These are phyloP conservation scores for Silurus asotus DNA, from an alignment of 2,113 vertebrate species.

Conservation along the genomic window DNA sequence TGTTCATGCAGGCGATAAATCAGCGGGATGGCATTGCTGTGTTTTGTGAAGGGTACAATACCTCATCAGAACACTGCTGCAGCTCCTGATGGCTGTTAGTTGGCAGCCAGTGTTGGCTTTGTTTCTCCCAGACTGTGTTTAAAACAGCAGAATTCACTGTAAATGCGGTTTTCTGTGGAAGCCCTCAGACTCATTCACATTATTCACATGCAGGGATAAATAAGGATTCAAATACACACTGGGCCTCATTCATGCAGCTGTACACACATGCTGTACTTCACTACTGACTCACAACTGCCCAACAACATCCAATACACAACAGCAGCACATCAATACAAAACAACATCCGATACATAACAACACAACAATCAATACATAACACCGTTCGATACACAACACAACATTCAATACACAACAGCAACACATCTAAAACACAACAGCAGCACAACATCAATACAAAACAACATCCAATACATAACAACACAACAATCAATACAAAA, in stretches of 20 bases:
- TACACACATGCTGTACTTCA: background rate
- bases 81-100: conserved; percentile 4
- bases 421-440: no score
- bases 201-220: background rate
- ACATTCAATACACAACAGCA: no score
- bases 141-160: background rate
- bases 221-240: conserved; percentile 3
- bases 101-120: background rate
- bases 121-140: background rate
- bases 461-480: no score
- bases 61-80: conserved; percentile 52
- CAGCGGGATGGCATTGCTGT: conserved; percentile 55
- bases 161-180: conserved; percentile 13
- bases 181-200: conserved; percentile 29
- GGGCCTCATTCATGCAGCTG: background rate
- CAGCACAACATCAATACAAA: no score
- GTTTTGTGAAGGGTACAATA: conserved; percentile 56
- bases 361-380: no score
- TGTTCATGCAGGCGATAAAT: conserved; percentile 52
- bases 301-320: background rate
- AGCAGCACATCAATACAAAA: no score
- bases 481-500: no score
- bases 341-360: no score
- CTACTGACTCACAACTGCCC: background rate
- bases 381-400: no score